These are phyloP conservation scores for Drosophila seclusa DNA, from an alignment of 2,888 invertebrate genomes.

Conservation along the genomic window DNA sequence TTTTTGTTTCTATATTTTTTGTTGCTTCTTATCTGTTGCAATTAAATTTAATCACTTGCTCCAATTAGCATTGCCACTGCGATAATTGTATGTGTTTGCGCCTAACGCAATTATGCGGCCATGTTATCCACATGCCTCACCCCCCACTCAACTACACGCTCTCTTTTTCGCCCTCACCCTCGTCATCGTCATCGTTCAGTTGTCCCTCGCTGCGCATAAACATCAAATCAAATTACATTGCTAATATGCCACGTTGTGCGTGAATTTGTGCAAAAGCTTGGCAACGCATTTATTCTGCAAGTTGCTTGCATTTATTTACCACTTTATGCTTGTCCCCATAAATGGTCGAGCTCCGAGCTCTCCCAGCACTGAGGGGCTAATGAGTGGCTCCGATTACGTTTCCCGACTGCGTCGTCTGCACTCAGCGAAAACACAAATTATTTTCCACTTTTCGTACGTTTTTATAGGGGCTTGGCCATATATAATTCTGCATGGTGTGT, in stretches of 20 bases:
- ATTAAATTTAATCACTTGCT: slow-evolving; percentile 75
- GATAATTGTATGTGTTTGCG: slow-evolving; percentile 57
- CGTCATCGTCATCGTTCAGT: background rate
- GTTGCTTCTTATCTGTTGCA: slow-evolving; percentile 60
- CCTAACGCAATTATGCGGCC: slow-evolving; percentile 65
- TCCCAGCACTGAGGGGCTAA: slow-evolving; percentile 35
- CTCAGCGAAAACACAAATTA: slow-evolving; percentile 1
- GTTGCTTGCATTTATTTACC: slow-evolving; percentile 62
- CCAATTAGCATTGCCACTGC: slow-evolving; percentile 74
- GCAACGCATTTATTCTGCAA: slow-evolving; percentile 66
- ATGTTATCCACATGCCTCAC: background rate
- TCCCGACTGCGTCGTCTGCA: background rate
- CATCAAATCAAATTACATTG: slow-evolving; percentile 78
- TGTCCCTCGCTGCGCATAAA: slow-evolving; percentile 51
- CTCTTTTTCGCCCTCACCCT: too few relatives aligned
- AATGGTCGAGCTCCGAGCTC: slow-evolving; percentile 35
- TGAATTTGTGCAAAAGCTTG: slow-evolving; percentile 27
- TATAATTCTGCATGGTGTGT: background rate
- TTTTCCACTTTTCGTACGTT: slow-evolving; percentile 1
- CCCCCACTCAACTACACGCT: background rate
- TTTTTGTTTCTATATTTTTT: background rate
- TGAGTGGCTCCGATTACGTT: slow-evolving; percentile 37
- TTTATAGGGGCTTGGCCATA: background rate
- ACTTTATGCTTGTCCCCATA: slow-evolving; percentile 47
- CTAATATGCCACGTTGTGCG: slow-evolving; percentile 73